phyloP scores from a whole-genome alignment of 2,888 invertebrate species.

The Megaustenia siamemsis region DNA sequence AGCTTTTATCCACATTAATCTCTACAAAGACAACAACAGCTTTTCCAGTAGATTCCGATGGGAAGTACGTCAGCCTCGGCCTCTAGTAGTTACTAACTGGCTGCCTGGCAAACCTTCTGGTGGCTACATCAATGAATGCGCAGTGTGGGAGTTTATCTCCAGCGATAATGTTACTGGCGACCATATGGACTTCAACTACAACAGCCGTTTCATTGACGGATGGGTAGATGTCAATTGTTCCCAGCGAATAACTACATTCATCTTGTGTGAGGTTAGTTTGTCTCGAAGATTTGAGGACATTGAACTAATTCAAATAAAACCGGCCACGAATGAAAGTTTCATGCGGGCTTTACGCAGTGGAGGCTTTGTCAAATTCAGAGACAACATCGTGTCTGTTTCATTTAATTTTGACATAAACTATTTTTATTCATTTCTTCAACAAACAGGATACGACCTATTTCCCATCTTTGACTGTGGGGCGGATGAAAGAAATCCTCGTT shows the following conservation, averaged over 20 bases:
- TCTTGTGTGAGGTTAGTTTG: background rate
- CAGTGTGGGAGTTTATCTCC: background rate
- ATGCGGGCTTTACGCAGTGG: background rate
- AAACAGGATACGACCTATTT: background rate
- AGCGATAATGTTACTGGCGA: background rate
- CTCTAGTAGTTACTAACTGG: background rate
- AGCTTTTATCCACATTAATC: background rate
- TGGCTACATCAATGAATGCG: background rate
- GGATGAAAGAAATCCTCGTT: background rate
- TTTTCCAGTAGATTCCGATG: background rate
- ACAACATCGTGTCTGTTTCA: background rate
- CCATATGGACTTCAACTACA: background rate
- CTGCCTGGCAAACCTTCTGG: background rate
- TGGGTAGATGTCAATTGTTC: background rate
- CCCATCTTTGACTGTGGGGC: slow-evolving; percentile 16
- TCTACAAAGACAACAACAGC: background rate
- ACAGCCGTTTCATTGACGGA: background rate
- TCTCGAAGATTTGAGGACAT: background rate
- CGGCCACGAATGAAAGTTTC: background rate
- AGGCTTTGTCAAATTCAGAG: background rate
- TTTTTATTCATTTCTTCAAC: background rate
- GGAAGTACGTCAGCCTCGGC: background rate
- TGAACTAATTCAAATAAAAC: background rate
- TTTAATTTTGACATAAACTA: background rate
- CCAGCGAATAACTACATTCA: background rate